These are phyloP conservation scores for Asobara japonica DNA, from an alignment of 1,140 invertebrate species.

Conservation along the genomic window DNA sequence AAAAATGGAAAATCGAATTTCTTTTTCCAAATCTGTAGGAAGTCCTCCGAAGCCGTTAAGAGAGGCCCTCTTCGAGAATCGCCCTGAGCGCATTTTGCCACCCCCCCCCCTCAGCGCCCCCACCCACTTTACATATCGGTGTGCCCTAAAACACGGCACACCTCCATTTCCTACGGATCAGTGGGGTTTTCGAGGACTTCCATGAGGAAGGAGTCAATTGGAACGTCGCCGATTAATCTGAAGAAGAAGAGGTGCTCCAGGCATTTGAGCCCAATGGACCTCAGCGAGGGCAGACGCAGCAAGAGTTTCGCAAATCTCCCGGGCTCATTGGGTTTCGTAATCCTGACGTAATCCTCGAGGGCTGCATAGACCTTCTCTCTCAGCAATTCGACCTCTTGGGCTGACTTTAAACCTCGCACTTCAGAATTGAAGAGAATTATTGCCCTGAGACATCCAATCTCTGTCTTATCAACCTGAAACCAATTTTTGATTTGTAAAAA, in stretches of 20 bases:
- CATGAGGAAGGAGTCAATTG: conserved; percentile 76
- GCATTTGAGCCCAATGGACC: conserved; percentile 96
- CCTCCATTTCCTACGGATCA: conserved; percentile 63
- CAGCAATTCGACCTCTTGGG: conserved; percentile 84
- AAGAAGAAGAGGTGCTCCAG: conserved; percentile 96
- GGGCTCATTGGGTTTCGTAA: conserved; percentile 87
- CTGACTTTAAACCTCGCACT: conserved; percentile 85
- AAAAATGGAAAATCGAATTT: too few relatives aligned
- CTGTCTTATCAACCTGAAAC: conserved; percentile 95
- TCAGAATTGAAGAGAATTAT: conserved; percentile 98
- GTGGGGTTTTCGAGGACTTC: conserved; percentile 75
- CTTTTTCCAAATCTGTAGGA: too few relatives aligned
- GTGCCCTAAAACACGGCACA: conserved; percentile 58
- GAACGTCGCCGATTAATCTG: conserved; percentile 84
- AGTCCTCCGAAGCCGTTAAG: too few relatives aligned
- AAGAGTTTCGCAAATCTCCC: conserved; percentile 95
- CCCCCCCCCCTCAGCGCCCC: background rate
- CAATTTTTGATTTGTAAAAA: too few relatives aligned
- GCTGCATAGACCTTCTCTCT: conserved; percentile 95
- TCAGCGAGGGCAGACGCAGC: conserved; percentile 89
- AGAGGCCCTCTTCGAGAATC: too few relatives aligned
- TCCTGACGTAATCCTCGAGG: conserved; percentile 93
- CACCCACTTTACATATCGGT: conserved; percentile 58
- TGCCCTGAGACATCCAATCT: conserved; percentile 92
- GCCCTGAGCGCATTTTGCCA: too few relatives aligned